Evolutionary conservation across 2,888 invertebrate genomes (phyloP).

Genomic region (Dusona sp.): DNA sequence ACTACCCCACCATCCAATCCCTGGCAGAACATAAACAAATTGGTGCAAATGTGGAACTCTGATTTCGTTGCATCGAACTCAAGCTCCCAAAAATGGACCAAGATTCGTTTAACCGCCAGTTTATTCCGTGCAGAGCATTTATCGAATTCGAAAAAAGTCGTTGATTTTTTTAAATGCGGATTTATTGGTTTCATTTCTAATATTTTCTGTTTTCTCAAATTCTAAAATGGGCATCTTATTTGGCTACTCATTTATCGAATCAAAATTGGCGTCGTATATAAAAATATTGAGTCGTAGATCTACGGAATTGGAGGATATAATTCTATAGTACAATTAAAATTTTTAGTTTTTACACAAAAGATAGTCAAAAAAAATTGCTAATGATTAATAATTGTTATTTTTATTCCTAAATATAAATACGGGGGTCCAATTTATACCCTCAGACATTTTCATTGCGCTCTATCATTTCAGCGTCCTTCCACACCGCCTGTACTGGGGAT

Average conservation of each 20-base stretch:
- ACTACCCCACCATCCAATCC: slow-evolving; percentile 52
- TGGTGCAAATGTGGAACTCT: slow-evolving; percentile 37
- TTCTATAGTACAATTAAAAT: too few species aligned
- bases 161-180: background rate
- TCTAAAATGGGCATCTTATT: background rate
- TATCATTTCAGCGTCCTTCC: background rate
- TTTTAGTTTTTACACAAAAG: too few species aligned
- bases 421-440: background rate
- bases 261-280: too few species aligned
- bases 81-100: background rate
- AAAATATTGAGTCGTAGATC: too few species aligned
- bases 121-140: background rate
- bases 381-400: background rate
- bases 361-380: too few species aligned
- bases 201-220: background rate
- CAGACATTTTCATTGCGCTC: background rate
- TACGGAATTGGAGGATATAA: too few species aligned
- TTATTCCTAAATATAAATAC: background rate
- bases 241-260: too few species aligned
- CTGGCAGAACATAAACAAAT: slow-evolving; percentile 20
- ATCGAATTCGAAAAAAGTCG: background rate
- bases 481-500: background rate
- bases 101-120: background rate
- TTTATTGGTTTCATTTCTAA: background rate
- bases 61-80: background rate